Evolutionary conservation across 2,797 vertebrate species (phyloP), one percentile per base, ranked within the genome.

Genomic region (Mus spretus): DNA sequence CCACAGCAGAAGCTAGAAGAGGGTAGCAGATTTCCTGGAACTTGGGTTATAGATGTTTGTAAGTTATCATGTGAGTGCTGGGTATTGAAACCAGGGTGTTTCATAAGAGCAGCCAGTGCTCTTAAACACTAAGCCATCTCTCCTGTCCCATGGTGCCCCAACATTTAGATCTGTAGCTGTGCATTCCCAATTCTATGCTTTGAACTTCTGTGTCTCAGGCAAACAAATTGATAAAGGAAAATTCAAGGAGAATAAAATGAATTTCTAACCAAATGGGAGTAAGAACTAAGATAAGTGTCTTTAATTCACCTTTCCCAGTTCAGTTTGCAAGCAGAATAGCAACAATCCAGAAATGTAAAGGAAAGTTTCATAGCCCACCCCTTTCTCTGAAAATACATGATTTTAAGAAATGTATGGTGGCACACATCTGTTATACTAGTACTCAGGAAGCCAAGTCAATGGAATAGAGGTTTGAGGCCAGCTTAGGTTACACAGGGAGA

Each of bases 211-310:
- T 8, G 15, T 63, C 57, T 88, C 63, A 34, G 55, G 31, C 50
- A 75, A 77, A 55, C n/a, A 81, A 93, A 28, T 83, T 65, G 86
- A 63, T n/a, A 15, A 12, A n/a, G 50, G 31, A 57, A 50, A 82
- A 61, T 78, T 50, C n/a, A 81, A 47, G 79, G n/a, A 80, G 70
- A 89, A 78, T 47, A 78, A 55, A 77, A 57, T 81, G 24, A 79
- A 53, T 77, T 65, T 95, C 78, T 75, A 85, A 57, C 53, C 82
- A 85, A 87, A 70, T 70, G 40, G 28, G 53, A 61, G 28, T 63
- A n/a, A 67, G n/a, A 72, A 3, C 31, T 15, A 47, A 79, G 83
- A n/a, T 53, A 67, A 55, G 15, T 20, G 3, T 86, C 72, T 94
- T 84, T 81, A 75, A 75, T 67, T 90, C 72, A 37, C 24, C 47